Base-by-base conservation (phyloP, 1,140 invertebrate species). In the Drosophila santomea region DNA sequence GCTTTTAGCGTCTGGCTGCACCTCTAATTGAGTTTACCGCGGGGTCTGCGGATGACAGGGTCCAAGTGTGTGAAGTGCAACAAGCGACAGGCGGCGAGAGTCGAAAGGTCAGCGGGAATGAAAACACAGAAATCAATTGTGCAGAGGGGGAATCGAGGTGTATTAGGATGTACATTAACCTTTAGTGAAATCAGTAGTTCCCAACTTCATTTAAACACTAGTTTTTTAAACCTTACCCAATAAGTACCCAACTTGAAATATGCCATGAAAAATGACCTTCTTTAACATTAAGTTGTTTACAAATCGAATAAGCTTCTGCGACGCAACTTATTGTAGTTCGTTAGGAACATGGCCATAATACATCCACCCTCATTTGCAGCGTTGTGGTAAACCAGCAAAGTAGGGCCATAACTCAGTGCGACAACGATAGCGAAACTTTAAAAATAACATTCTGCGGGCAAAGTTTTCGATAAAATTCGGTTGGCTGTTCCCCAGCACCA, bases 1-100 rank as follows among this genome's bases (percentile, higher is more conserved):
- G 83, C 69, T 82, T 78, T 85, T 82, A 78, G 74, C 83, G 60
- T 74, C 44, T 48, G 17, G 28, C 32, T 77, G 73, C 44, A 43
- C 63, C 72, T 86, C 66, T 72, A 78, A 78, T 86, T 78, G 59
- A 69, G 52, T 74, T 64, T 56, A 54, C 36, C 47, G 43, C 39
- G 20, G 25, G 20, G 6, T 23, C 20, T 47, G 43, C 25, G 48
- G 48, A 28, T 28, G 25, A 38, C 23, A 23, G 32, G 20, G 28
- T 14, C 51, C 36, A 15, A 15, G 39, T 35, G 66, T 68, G 63
- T 56, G 64, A 47, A 39, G 44, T 47, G 66, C 67, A 69, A 51
- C 59, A 64, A 20, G 57, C 50, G 32, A 20, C 39, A 38, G 36
- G 55, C 44, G 28, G 1, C 35, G 35, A 17, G n/a, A 63, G 64